Base-by-base conservation (phyloP, 2,797 vertebrate genomes). In the Scomberomorus guttatus region DNA sequence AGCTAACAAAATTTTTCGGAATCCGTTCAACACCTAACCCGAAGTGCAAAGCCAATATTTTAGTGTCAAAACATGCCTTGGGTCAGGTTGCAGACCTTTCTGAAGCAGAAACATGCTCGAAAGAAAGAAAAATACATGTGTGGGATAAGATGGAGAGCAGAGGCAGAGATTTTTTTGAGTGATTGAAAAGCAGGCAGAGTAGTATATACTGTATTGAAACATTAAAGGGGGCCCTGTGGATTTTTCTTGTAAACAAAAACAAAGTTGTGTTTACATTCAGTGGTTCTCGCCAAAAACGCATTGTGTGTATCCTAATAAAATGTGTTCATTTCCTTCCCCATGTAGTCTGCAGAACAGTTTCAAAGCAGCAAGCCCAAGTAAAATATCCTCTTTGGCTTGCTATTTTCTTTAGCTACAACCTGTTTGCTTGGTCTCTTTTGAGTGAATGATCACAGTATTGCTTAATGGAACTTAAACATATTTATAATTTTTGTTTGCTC, bases 61-160 rank as follows among this genome's bases (percentile, higher is more conserved):
- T 59, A 20, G 13, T 22, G 14, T 59, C 52, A 15, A 13, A 37
- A 29, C 20, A 50, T 7, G 34, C 54, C 57, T 48, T 7, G 37
- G 68, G 63, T 55, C 42, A 42, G 57, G 27, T 39, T 50, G 3
- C 27, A 48, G 46, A 65, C 11, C 29, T 32, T 32, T 32, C 6
- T 66, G 39, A 63, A 57, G 52, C 15, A 64, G 22, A 73, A 58
- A 58, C 12, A 29, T 57, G 29, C 24, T 27, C 22, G 58, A 27
- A 54, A 68, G 25, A 65, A 6, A 3, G 17, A 22, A 25, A 62
- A 42, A 25, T 22, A n/a, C 10, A 4, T 14, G 27, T 56, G 29
- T 54, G 34, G 56, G 32, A 65, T 24, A 59, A 34, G 46, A 27
- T 18, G 18, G 50, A 25, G 44, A 69, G 15, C 29, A 14, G 50